phyloP scores from a whole-genome alignment of 2,797 vertebrate genomes.

The Anguilla obscura region DNA sequence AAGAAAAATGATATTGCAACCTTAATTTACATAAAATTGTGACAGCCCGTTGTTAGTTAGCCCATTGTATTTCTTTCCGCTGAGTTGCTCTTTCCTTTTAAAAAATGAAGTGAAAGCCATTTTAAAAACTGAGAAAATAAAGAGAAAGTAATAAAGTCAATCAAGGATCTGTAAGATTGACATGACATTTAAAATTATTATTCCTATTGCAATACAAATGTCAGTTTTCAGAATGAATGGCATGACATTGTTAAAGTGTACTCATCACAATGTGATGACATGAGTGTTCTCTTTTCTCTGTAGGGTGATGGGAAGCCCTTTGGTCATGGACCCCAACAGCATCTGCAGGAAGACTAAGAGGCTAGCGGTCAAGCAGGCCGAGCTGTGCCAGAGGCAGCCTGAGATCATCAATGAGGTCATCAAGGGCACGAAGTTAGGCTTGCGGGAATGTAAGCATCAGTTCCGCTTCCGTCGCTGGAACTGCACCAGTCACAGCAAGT shows the following conservation, averaged over 20 bases:
- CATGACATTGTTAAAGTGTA: background rate
- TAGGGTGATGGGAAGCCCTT: slow-evolving; percentile 81
- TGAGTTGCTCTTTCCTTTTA: too few relatives aligned
- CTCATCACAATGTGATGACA: background rate
- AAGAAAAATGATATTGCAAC: too few relatives aligned
- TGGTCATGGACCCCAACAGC: slow-evolving; percentile 85
- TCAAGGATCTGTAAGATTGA: background rate
- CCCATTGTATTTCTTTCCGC: too few relatives aligned
- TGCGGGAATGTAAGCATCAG: slow-evolving; percentile 84
- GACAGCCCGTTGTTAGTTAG: too few relatives aligned
- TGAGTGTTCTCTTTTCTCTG: slow-evolving; percentile 30
- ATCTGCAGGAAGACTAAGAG: slow-evolving; percentile 82
- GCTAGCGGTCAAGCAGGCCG: slow-evolving; percentile 73
- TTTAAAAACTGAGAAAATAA: too few relatives aligned
- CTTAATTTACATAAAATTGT: too few relatives aligned
- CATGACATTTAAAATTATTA: too few relatives aligned
- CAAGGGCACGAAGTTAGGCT: slow-evolving; percentile 78
- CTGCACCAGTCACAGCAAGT: slow-evolving; percentile 84
- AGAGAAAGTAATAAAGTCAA: background rate
- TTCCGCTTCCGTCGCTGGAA: slow-evolving; percentile 83
- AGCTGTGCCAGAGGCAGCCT: slow-evolving; percentile 81
- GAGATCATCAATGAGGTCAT: slow-evolving; percentile 82
- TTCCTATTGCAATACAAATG: too few relatives aligned
- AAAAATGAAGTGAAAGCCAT: too few relatives aligned
- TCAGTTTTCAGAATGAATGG: too few relatives aligned